Base-by-base conservation (phyloP, 2,113 vertebrate species). In the Cercopithecus mona region DNA sequence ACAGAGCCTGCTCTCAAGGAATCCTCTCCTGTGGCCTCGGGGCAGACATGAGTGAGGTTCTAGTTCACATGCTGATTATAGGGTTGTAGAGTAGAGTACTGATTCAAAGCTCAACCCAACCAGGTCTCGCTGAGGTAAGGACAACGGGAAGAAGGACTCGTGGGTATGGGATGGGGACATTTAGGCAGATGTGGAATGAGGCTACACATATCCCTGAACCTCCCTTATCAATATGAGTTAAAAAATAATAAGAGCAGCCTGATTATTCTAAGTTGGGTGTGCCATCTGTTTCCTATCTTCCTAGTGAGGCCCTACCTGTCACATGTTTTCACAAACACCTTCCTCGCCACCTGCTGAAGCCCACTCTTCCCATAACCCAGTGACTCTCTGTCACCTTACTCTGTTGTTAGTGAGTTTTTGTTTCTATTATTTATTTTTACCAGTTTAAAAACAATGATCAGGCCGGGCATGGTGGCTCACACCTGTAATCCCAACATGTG, bases 11-110 rank as follows among this genome's bases (percentile, higher is more conserved):
- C 48, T 40, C 68, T 45, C 12, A 2, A 14, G 27, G 18, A 18
- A 68, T 16, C n/a, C 32, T 73, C 2, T 13, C 40, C 16, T 4
- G n/a, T 0, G 13, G 10, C 32, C 17, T 61, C 0, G 0, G 35
- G 40, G 13, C 50, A 23, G 80, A 23, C 12, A 0, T 2, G 38
- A 13, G 8, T 4, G 83, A 20, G 50, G 43, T 9, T 23, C 72
- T 32, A 1, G n/a, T 8, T 11, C 1, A 4, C 40, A 6, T 8
- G 2, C 48, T 45, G 16, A 10, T 0, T 8, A 4, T 0, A 14
- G 17, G 59, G 8, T 8, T 23, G 2, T 6, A 3, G 11, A 4
- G 35, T 8, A 35, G 7, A 52, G 20, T 64, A 30, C 23, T 3
- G 1, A 0, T 12, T 6, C 22, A 25, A n/a, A 40, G 70, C 17